Evolutionary conservation across 2,797 vertebrate genomes (phyloP).

Genomic region (Morus bassanus): DNA sequence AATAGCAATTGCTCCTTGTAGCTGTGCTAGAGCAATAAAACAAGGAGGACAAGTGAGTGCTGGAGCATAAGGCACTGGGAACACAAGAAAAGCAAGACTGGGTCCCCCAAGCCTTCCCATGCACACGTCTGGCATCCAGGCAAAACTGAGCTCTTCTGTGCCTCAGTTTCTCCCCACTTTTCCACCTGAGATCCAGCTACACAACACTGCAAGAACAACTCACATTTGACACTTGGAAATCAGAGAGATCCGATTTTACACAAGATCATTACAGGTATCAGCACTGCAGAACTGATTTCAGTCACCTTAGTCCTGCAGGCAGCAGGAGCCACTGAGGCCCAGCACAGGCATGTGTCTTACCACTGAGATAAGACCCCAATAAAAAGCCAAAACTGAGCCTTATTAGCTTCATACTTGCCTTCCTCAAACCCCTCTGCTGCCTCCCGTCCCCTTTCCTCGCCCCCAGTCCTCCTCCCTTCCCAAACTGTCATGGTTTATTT

Average conservation of each 20-base stretch:
- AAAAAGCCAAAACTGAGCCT: background rate
- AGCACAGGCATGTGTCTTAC: background rate
- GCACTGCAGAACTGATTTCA: rapidly evolving
- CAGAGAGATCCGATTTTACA: rapidly evolving
- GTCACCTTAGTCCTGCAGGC: rapidly evolving
- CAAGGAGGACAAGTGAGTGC: background rate
- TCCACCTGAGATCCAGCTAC: background rate
- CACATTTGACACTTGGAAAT: rapidly evolving
- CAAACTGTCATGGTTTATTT: slow-evolving; percentile 49
- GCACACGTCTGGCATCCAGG: rapidly evolving
- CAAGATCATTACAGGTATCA: rapidly evolving
- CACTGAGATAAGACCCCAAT: background rate
- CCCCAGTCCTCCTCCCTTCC: background rate
- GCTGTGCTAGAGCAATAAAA: background rate
- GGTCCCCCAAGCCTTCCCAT: background rate
- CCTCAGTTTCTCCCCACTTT: background rate
- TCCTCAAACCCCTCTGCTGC: background rate
- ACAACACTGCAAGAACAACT: background rate
- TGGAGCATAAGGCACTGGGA: background rate
- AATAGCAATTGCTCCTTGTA: background rate
- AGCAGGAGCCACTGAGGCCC: background rate
- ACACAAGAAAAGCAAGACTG: background rate
- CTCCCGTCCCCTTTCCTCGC: background rate
- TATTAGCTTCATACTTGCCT: background rate
- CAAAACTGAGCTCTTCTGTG: background rate